Conservation (phyloP, 2,113 vertebrate genomes). For the Ammodytes dubius region DNA sequence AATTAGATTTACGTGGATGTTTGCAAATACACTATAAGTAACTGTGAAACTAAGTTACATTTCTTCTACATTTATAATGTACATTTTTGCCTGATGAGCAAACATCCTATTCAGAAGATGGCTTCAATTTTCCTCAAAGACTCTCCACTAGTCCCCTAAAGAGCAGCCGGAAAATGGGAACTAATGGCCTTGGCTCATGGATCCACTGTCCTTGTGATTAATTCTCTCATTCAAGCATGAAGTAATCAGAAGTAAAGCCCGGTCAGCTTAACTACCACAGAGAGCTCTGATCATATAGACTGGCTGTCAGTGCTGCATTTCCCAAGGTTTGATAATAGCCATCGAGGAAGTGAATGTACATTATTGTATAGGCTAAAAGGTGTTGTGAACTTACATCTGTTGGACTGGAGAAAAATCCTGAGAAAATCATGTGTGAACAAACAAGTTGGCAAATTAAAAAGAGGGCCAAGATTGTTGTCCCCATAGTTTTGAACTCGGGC, state of each 20-base stretch:
- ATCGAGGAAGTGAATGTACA: constrained; percentile 8
- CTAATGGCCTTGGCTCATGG: constrained; percentile 15
- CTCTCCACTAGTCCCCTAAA: constrained; percentile 12
- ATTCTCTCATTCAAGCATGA: constrained; percentile 61
- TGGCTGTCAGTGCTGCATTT: constrained; percentile 39
- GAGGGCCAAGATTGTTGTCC: not conserved
- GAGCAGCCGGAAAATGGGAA: not conserved
- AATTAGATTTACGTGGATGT: not conserved
- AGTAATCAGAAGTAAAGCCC: constrained; percentile 56
- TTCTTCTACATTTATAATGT: constrained; percentile 16
- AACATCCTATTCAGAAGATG: constrained; percentile 25
- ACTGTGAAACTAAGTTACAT: not conserved
- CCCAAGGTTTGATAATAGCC: constrained; percentile 11
- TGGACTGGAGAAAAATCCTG: not conserved
- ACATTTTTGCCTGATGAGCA: not conserved
- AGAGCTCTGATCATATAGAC: constrained; percentile 43
- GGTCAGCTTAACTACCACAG: constrained; percentile 45
- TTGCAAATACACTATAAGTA: not conserved
- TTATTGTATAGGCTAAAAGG: not conserved
- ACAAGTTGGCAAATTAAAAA: constrained; percentile 1
- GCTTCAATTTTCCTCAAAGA: constrained; percentile 38
- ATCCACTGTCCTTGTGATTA: constrained; percentile 41
- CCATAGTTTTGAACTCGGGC: constrained; percentile 25
- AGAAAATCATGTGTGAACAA: not conserved
- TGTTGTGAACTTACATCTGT: constrained; percentile 22